phyloP scores from a whole-genome alignment of 2,113 vertebrate species.

The Indicator indicator region DNA sequence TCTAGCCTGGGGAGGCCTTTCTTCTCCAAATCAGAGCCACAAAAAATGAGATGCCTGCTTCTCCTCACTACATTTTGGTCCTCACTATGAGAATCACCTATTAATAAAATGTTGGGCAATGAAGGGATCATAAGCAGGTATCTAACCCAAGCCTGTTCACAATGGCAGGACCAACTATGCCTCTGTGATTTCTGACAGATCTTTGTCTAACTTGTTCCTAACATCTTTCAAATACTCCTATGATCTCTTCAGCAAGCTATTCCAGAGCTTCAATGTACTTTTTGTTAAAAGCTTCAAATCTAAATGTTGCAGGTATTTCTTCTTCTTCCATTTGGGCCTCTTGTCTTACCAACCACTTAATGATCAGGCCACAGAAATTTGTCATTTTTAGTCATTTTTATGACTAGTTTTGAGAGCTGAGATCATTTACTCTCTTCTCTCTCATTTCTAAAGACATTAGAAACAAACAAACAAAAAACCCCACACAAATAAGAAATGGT shows the following conservation, averaged over 20 bases:
- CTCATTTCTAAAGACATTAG: background rate
- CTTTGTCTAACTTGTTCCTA: background rate
- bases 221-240: background rate
- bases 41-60: background rate
- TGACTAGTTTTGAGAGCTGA: slow-evolving; percentile 8
- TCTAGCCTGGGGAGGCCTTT: background rate
- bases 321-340: background rate
- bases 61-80: background rate
- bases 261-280: background rate
- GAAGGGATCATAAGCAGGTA: background rate
- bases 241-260: background rate
- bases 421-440: background rate
- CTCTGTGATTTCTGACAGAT: background rate
- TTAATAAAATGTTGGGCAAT: background rate
- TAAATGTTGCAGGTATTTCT: background rate
- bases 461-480: background rate
- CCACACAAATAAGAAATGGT: background rate
- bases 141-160: background rate
- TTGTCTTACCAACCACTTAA: background rate
- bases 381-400: slow-evolving; percentile 29
- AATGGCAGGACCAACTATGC: background rate
- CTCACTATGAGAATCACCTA: background rate
- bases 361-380: background rate
- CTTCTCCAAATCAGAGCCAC: background rate
- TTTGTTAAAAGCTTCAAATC: background rate